Evolutionary conservation across 2,113 vertebrate species (phyloP).

Genomic region (Illadopsis cleaveri): DNA sequence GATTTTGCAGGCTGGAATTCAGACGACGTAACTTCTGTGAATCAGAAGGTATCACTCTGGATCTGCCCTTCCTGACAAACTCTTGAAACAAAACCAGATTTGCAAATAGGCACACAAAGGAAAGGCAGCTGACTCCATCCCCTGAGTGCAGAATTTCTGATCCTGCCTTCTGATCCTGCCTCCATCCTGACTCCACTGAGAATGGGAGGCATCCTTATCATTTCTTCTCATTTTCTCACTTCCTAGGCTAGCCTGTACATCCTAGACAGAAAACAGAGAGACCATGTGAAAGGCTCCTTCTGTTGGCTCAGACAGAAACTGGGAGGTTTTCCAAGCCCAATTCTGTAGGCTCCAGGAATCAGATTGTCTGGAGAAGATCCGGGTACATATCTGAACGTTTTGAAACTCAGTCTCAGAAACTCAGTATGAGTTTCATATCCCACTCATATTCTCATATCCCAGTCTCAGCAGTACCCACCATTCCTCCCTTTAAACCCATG

Average conservation of each 20-base stretch:
- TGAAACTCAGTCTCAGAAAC: background rate
- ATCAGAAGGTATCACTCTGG: background rate
- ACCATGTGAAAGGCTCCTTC: slow-evolving; percentile 55
- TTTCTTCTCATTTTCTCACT: slow-evolving; percentile 47
- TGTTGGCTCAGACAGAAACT: slow-evolving; percentile 58
- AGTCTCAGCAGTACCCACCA: background rate
- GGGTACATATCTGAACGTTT: background rate
- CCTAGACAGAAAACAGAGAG: slow-evolving; percentile 33
- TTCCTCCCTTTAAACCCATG: background rate
- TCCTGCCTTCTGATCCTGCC: background rate
- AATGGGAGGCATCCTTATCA: slow-evolving; percentile 3
- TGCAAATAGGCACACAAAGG: background rate
- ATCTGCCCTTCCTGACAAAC: background rate
- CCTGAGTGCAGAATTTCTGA: background rate
- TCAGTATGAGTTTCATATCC: background rate
- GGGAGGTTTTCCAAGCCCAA: slow-evolving; percentile 59
- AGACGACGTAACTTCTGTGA: background rate
- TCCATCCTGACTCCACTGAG: no score
- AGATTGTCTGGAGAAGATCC: slow-evolving; percentile 57
- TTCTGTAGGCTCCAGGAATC: slow-evolving; percentile 59
- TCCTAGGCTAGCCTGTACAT: background rate
- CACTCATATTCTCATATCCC: background rate
- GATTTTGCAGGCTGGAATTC: slow-evolving; percentile 30
- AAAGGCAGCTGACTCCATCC: background rate
- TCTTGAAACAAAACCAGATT: background rate